phyloP scores from a whole-genome alignment of 1,140 invertebrate species.

The Meloidogyne exigua region DNA sequence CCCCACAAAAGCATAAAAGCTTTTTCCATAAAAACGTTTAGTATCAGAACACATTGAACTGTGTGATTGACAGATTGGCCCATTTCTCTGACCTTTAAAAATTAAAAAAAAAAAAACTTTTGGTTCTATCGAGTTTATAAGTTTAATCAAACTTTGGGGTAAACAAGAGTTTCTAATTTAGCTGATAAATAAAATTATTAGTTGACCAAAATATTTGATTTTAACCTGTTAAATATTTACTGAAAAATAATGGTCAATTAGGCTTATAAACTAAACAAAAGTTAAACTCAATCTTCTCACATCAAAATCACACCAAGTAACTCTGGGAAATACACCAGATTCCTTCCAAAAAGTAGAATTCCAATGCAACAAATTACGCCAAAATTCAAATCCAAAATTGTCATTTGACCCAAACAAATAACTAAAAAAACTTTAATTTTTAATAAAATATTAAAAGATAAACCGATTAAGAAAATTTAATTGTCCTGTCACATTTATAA shows the following conservation, averaged over 20 bases:
- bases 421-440: conserved; percentile 5
- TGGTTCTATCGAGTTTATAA: too few relatives aligned
- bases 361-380: conserved; percentile 37
- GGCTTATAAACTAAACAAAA: neutral
- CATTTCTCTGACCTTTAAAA: conserved; percentile 56
- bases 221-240: too few relatives aligned
- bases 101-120: too few relatives aligned
- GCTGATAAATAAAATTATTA: too few relatives aligned
- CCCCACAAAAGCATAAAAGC: conserved; percentile 59
- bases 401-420: conserved; percentile 47
- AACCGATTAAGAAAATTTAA: conserved; percentile 47
- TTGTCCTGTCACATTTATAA: conserved; percentile 54
- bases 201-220: too few relatives aligned
- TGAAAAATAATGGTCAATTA: too few relatives aligned
- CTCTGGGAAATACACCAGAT: conserved; percentile 59
- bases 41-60: conserved; percentile 51
- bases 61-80: conserved; percentile 60
- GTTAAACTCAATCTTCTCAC: conserved; percentile 50
- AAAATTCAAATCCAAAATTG: conserved; percentile 51
- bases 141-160: too few relatives aligned
- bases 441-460: neutral
- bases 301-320: conserved; percentile 68
- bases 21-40: conserved; percentile 51
- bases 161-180: too few relatives aligned
- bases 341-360: conserved; percentile 58